phyloP scores from a whole-genome alignment of 1,140 invertebrate species.

The Leptopilina clavipes region DNA sequence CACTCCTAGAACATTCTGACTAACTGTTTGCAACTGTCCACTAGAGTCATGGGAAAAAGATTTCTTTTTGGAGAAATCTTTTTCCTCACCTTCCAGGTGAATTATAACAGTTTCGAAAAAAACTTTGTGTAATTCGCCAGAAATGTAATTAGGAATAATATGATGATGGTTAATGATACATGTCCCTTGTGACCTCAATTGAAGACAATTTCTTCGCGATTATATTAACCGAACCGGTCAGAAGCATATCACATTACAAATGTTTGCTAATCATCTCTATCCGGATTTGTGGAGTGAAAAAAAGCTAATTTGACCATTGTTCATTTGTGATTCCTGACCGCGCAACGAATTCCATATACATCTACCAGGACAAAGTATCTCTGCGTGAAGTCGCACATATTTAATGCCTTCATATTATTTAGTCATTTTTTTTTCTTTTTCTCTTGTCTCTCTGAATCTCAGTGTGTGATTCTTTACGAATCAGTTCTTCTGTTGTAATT shows the following conservation, averaged over 20 bases:
- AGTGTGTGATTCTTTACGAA: no score
- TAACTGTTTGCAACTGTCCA: no score
- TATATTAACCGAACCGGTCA: not conserved
- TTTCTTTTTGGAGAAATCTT: no score
- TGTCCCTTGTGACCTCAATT: not conserved
- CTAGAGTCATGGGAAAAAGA: no score
- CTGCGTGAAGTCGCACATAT: slow-evolving; percentile 61
- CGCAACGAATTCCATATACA: slow-evolving; percentile 61
- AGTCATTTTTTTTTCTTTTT: not conserved
- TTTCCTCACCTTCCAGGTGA: no score
- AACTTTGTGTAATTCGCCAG: no score
- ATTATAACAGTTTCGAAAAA: no score
- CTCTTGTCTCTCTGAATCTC: no score
- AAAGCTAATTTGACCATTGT: slow-evolving; percentile 21
- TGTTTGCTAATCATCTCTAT: not conserved
- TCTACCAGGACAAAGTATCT: slow-evolving; percentile 56
- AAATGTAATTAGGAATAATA: no score
- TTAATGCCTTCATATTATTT: slow-evolving; percentile 46
- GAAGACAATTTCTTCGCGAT: not conserved
- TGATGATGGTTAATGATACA: not conserved
- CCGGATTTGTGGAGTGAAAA: not conserved
- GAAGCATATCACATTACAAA: not conserved
- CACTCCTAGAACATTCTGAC: no score
- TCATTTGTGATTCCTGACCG: slow-evolving; percentile 53
- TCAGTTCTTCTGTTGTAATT: no score